Conservation (phyloP, 2,113 vertebrate genomes). For the Azemiops feae region DNA sequence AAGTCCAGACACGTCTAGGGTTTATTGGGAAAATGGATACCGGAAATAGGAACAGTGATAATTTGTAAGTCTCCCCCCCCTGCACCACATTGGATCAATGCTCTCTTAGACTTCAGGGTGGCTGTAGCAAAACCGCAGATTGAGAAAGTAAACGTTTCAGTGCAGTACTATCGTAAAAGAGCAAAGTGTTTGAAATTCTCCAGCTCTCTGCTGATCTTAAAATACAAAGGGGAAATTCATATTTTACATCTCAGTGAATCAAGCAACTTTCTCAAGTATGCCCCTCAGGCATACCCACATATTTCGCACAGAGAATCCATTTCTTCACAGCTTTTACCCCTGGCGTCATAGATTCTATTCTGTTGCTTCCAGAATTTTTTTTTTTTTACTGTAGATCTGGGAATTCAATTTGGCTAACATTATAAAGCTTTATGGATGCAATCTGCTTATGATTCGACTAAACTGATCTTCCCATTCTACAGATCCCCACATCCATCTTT, state of each 20-base stretch:
- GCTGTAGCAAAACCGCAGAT: not conserved
- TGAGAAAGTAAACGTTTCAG: not conserved
- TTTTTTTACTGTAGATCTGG: not conserved
- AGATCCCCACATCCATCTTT: not conserved
- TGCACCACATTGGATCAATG: not conserved
- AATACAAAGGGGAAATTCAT: not conserved
- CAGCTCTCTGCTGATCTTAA: not conserved
- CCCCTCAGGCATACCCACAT: not conserved
- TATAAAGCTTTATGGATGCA: not conserved
- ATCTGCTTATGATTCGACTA: not conserved
- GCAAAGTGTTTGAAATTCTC: not conserved
- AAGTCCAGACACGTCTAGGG: not conserved
- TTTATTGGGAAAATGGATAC: not conserved
- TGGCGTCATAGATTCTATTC: not conserved
- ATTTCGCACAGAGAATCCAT: not conserved
- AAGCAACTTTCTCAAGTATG: not conserved
- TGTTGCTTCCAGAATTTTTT: not conserved
- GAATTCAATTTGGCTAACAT: not conserved
- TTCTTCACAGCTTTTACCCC: not conserved
- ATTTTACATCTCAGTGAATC: not conserved
- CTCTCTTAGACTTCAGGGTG: not conserved
- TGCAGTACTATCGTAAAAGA: not conserved
- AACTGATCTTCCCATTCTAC: not conserved
- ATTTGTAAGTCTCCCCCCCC: not conserved
- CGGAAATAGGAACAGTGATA: not conserved